phyloP scores from a whole-genome alignment of 2,797 vertebrate species.

The Lophotriccus pileatus region DNA sequence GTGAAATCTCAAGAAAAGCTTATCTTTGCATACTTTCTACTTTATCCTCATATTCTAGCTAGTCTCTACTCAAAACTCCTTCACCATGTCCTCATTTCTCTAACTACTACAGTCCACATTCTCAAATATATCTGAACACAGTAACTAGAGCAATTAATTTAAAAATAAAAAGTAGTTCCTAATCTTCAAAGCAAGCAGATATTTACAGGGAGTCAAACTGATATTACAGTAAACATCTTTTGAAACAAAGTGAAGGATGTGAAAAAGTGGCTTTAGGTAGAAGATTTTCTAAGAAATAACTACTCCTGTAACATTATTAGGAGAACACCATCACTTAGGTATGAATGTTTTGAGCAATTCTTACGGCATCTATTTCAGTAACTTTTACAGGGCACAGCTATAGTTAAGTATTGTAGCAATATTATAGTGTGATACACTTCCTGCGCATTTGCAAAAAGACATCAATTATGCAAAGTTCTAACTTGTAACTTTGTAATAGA shows the following conservation, averaged over 20 bases:
- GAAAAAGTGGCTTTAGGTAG: neutral
- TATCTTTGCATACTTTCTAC: slow-evolving; percentile 15
- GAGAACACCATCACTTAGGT: neutral
- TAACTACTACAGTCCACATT: neutral
- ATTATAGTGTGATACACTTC: neutral
- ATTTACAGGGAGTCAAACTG: neutral
- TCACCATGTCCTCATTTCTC: neutral
- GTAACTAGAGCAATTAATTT: neutral
- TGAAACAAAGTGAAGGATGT: neutral
- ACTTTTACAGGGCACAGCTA: neutral
- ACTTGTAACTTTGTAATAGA: neutral
- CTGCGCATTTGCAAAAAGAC: neutral
- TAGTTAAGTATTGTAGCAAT: neutral
- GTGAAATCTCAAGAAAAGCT: slow-evolving; percentile 31
- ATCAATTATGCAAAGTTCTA: neutral
- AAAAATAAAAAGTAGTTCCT: neutral
- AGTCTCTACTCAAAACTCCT: neutral
- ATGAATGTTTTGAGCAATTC: neutral
- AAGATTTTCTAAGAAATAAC: neutral
- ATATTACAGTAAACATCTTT: neutral
- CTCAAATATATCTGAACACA: neutral
- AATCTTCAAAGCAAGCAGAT: neutral
- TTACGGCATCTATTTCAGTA: neutral
- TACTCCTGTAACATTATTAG: neutral
- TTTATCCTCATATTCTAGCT: neutral